Evolutionary conservation across 2,113 vertebrate species (phyloP).

Genomic region (Petrocephalus microphthalmus): DNA sequence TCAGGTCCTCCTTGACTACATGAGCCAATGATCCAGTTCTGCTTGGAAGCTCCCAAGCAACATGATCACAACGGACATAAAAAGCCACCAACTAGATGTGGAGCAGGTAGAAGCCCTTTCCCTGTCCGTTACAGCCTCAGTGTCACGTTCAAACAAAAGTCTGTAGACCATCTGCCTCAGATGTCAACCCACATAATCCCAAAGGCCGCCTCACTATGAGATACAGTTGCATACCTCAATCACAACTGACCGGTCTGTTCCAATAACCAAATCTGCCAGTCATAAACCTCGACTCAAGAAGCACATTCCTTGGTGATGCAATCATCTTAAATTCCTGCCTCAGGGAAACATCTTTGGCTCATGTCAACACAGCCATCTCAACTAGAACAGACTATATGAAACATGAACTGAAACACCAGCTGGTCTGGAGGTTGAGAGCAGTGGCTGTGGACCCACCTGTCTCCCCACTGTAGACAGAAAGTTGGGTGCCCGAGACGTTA

Average conservation of each 20-base stretch:
- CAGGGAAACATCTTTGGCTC: not conserved
- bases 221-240: not conserved
- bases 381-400: not conserved
- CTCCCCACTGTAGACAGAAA: conserved; percentile 67
- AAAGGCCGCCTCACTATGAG: not conserved
- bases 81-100: not conserved
- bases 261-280: not conserved
- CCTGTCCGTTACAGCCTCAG: not conserved
- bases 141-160: not conserved
- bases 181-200: not conserved
- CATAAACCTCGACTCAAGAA: not conserved
- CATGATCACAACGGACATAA: not conserved
- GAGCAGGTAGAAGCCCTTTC: not conserved
- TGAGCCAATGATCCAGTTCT: not conserved
- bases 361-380: not conserved
- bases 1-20: not conserved
- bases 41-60: not conserved
- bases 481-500: conserved; percentile 56
- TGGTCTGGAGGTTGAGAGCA: not conserved
- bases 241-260: not conserved
- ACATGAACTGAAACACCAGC: not conserved
- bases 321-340: not conserved
- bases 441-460: conserved; percentile 60
- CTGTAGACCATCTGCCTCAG: conserved; percentile 7
- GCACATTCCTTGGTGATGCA: not conserved